Conservation (phyloP, 2,888 invertebrate species). For the Criorhina ranunculi region DNA sequence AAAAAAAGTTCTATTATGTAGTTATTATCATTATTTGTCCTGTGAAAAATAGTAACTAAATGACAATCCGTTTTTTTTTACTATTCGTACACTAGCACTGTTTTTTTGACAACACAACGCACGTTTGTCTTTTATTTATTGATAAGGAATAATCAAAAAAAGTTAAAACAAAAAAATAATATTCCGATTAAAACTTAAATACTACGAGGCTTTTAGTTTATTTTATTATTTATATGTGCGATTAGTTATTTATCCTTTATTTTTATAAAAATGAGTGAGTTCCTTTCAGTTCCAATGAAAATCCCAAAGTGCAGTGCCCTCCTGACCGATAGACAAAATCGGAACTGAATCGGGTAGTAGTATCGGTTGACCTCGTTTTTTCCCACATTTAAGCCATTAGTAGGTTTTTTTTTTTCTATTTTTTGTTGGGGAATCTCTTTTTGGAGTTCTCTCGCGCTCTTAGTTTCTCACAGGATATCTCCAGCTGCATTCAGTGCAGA, state of each 20-base stretch:
- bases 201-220: conserved; percentile 24
- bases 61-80: conserved; percentile 11
- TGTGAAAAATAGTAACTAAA: conserved; percentile 30
- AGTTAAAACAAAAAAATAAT: not conserved
- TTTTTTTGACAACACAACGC: conserved; percentile 5
- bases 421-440: conserved; percentile 30
- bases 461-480: not conserved
- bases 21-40: conserved; percentile 34
- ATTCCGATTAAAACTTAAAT: conserved; percentile 20
- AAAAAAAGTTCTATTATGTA: conserved; percentile 4
- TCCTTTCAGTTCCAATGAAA: conserved; percentile 80
- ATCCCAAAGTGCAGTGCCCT: conserved; percentile 82
- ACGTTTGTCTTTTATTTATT: conserved; percentile 1
- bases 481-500: conserved; percentile 45
- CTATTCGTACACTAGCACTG: conserved; percentile 5
- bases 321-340: conserved; percentile 81
- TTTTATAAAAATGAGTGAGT: conserved; percentile 66
- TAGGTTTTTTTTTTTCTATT: conserved; percentile 43
- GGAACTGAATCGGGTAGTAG: conserved; percentile 79
- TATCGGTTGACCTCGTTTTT: conserved; percentile 80
- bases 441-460: conserved; percentile 17
- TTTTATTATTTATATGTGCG: conserved; percentile 33
- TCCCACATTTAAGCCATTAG: conserved; percentile 59
- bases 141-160: not conserved
- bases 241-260: conserved; percentile 36